These are phyloP conservation scores for Tetrao urogallus DNA, from an alignment of 2,113 vertebrate genomes.

Conservation along the genomic window DNA sequence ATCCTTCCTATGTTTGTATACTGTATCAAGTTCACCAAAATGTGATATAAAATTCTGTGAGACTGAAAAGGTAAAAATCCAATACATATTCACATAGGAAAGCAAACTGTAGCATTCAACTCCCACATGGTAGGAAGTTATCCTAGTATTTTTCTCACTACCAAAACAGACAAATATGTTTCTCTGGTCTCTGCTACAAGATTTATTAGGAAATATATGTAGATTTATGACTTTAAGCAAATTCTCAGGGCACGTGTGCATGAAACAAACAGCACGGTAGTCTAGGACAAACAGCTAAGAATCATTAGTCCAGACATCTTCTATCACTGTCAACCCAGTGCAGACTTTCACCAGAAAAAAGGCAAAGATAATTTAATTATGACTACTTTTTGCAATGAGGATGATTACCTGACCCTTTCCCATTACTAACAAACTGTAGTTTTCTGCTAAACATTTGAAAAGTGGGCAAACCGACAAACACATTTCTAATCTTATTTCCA, in stretches of 20 bases:
- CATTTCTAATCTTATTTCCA: not conserved
- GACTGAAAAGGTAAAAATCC: not conserved
- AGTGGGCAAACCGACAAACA: not conserved
- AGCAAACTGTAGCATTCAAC: not conserved
- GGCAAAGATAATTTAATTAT: not conserved
- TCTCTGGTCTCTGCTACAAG: not conserved
- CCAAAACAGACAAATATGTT: not conserved
- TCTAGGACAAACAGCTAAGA: not conserved
- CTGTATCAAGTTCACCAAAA: not conserved
- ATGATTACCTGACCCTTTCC: not conserved
- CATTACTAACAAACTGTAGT: not conserved
- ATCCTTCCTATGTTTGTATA: not conserved
- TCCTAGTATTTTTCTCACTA: not conserved
- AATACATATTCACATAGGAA: not conserved
- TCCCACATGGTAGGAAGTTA: not conserved
- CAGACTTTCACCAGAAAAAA: not conserved
- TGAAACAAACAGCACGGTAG: not conserved
- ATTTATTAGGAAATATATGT: not conserved
- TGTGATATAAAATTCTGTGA: not conserved
- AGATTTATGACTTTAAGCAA: not conserved
- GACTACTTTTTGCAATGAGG: not conserved
- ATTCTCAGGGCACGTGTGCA: not conserved
- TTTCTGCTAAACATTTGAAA: not conserved
- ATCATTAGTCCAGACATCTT: fast-evolving
- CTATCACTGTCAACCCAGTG: not conserved